Evolutionary conservation across 2,797 vertebrate species (phyloP).

Genomic region (Spatula versicolor): DNA sequence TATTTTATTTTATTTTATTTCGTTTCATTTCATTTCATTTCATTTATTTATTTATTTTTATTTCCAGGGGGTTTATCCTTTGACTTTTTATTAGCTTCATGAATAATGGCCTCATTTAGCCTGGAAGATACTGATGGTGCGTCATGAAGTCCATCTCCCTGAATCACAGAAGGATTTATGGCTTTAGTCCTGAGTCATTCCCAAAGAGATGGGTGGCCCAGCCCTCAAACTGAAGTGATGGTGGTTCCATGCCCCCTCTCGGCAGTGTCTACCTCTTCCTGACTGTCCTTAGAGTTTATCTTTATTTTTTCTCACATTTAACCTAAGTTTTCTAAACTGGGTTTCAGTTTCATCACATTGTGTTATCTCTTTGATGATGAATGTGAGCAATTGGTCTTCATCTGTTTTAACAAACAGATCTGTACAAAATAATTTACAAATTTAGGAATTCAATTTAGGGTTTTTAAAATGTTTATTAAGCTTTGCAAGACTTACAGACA

Average conservation of each 20-base stretch:
- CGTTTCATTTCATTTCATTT: too few species aligned
- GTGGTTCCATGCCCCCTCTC: conserved; percentile 27
- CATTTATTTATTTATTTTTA: too few species aligned
- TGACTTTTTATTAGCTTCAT: conserved; percentile 48
- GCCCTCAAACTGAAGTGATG: not conserved
- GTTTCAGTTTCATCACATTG: not conserved
- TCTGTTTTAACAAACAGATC: not conserved
- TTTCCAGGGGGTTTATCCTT: not conserved
- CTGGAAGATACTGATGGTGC: conserved; percentile 13
- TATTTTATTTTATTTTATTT: too few species aligned
- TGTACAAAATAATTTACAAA: not conserved
- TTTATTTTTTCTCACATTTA: not conserved
- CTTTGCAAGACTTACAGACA: not conserved
- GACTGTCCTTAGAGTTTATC: not conserved
- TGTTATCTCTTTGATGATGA: not conserved
- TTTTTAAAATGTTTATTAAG: not conserved
- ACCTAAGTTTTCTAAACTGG: not conserved
- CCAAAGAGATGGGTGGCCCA: conserved; percentile 37
- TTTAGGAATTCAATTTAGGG: not conserved
- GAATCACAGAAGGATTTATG: conserved; percentile 23
- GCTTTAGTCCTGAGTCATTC: conserved; percentile 12
- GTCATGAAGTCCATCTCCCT: conserved; percentile 26
- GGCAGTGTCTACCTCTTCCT: not conserved
- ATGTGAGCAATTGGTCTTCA: not conserved
- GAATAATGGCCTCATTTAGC: conserved; percentile 43